Evolutionary conservation across 2,888 invertebrate genomes (phyloP), one percentile per base, ranked within the genome.

Genomic region (Xanthorhoe spadicearia): DNA sequence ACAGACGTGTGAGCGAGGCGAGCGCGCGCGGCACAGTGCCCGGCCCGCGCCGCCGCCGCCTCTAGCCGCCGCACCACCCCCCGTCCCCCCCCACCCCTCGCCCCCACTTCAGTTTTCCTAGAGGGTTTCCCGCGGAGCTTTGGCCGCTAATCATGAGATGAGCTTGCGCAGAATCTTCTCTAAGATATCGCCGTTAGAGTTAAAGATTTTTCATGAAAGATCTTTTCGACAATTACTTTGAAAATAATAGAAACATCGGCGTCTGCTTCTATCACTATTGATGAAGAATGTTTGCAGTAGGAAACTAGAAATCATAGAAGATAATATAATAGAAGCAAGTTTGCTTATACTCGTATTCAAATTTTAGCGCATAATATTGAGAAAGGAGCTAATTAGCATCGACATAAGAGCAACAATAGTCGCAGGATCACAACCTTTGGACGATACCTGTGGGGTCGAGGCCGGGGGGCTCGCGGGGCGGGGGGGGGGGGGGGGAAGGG

Each of bases 11-110:
- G 86, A 86, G 80, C 88, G 87, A 70, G 69, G 70, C 65, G 72
- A 75, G 83, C 90, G 90, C 79, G 87, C 83, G 85, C 82, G 83
- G 79, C 79, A 83, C 87, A 90, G 81, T 89, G 90, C 70, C 69
- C 71, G 68, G 64, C 70, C 69, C 71, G 35, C 49, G 68, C 56
- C 64, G 54, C 7, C 19, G 54, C 64, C 57, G 56, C 63, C 67
- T 61, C 63, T 61, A 64, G 64, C 61, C 68, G 66, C 72, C 70
- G 68, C 64, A 76, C 57, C 71, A 71, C 70, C 59, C 73, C 63
- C 38, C 62, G 43, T 67, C 74, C 73, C 59, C 55, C 64, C 61
- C 55, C 70, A 61, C 74, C 70, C 60, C 46, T 38, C 61, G 43
- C 61, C 53, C 65, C 66, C 63, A 54, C 49, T 62, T 32, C 64